Evolutionary conservation across 2,797 vertebrate genomes (phyloP), one percentile per base, ranked within the genome.

Genomic region (Catamblyrhynchus diadema): DNA sequence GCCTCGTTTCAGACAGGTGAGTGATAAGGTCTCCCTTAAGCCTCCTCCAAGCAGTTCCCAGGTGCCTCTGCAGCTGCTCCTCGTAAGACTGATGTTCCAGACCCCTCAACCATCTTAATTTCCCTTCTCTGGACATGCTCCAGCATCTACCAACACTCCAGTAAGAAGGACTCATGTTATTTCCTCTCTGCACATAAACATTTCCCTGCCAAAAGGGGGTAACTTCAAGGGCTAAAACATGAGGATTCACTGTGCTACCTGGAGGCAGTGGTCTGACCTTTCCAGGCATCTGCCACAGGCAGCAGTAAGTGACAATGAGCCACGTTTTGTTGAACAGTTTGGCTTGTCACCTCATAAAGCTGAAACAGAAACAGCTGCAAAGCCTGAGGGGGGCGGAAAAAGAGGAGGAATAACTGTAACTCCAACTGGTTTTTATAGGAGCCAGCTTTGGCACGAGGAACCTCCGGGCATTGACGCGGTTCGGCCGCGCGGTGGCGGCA

Each of bases 401-500:
- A 21, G 9, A 42, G 21, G 48, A 57, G 23, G 44, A 59, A 32
- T 25, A 23, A 23, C 33, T 30, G 22, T 30, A 39, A 54, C 47
- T 69, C 35, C 22, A 3, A 4, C 10, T 9, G 57, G 2, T 51
- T 81, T 74, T 77, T 57, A 42, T 6, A 44, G 37, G 41, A 80
- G 24, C 2, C 41, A 2, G 30, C 71, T 71, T 48, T n/a, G 61
- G 20, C 59, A 4, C 1, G 47, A 0, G 18, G 22, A 6, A 32
- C 19, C 39, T 59, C 15, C 5, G 16, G 61, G 65, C 86, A 37
- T 4, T 62, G 67, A 13, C 37, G 47, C 41, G 16, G 28, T 6
- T 41, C 4, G 27, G 69, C 93, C 97, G 74, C 95, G 96, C 94
- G 97, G 92, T 96, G 97, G 96, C 87, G 50, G 37, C 57, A 22